Evolutionary conservation across 2,797 vertebrate species (phyloP), one percentile per base, ranked within the genome.

Genomic region (Simalia tracyae): DNA sequence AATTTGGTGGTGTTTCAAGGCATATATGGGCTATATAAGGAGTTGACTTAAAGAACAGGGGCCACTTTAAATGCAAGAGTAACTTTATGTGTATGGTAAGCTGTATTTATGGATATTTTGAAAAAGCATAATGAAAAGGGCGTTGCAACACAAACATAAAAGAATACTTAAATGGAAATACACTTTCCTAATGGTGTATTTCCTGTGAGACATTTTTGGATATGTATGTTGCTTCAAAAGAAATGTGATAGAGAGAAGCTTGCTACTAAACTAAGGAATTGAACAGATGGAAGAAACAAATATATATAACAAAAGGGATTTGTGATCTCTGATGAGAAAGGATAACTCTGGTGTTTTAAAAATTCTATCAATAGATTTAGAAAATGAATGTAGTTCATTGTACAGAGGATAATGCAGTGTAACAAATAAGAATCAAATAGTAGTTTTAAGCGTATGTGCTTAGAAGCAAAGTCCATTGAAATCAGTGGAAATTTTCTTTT

Each of bases 91-190:
- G 14, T 87, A 28, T 63, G 31, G 10, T 57, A 81, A 91, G 6
- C 59, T 86, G 19, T 36, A 14, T 76, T 89, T 85, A 0, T 90
- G 42, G 54, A 90, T 95, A 28, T 91, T 95, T 96, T 94, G 94
- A 92, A 92, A 31, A 22, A 31, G 54, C 90, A 90, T 7, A 12
- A 56, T 87, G 42, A 42, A 57, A 36, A 63, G 26, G 31, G 17
- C 85, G 14, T 85, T 31, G n/a, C 26, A 59, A 92, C 56, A 61
- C 19, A 42, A 15, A 28, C 17, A 54, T 1, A 88, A 22, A 60
- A 72, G 8, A 86, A 14, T 15, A 9, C 46, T 81, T 89, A 2
- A 60, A 59, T 60, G 59, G 36, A 93, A 93, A 56, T 0, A 0
- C 42, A 6, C 24, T 87, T 59, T 81, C 68, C 22, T 1, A 0